Evolutionary conservation across 2,113 vertebrate species (phyloP), one percentile per base, ranked within the genome.

Genomic region (Butorides virescens): DNA sequence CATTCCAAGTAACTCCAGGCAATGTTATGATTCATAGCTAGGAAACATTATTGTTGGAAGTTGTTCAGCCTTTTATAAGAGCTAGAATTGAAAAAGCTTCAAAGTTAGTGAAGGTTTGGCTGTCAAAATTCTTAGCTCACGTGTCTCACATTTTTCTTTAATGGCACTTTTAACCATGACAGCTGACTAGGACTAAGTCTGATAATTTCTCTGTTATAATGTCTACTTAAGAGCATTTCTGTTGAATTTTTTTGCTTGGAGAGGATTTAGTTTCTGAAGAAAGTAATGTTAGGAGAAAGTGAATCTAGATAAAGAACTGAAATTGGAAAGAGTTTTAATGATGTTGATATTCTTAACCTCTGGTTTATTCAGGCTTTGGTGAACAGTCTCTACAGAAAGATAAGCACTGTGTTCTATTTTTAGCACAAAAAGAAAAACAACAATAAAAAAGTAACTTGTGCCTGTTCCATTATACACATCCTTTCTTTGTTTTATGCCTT

Each of bases 341-440:
- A 93, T 79, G 52, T 66, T 90, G 44, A 37, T 97, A 86, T 93
- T 96, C 58, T 80, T 83, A 93, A 47, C 9, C 16, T 66, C 65
- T 10, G 30, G n/a, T 74, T 93, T 91, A 80, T 95, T 92, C 56
- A 93, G 85, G 74, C 30, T 90, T 91, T 80, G 46, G 53, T 92
- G 81, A 78, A 25, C 85, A 96, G 89, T 92, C 49, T 79, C 53
- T 73, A 10, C 30, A 76, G 29, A 84, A 93, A 94, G 73, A 68
- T 90, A 88, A 95, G 72, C 63, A 76, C 32, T 62, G 72, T 92
- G 36, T 82, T 94, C 58, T 92, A 63, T 95, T 94, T 95, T 95
- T 97, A 93, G 80, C 62, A 74, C 7, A 84, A 90, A 90, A 90
- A 87, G 52, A 20, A 86, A 83, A 77, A 56, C 66, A 87, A 67